Conservation (phyloP, 2,888 invertebrate genomes). For the Seira ritae region DNA sequence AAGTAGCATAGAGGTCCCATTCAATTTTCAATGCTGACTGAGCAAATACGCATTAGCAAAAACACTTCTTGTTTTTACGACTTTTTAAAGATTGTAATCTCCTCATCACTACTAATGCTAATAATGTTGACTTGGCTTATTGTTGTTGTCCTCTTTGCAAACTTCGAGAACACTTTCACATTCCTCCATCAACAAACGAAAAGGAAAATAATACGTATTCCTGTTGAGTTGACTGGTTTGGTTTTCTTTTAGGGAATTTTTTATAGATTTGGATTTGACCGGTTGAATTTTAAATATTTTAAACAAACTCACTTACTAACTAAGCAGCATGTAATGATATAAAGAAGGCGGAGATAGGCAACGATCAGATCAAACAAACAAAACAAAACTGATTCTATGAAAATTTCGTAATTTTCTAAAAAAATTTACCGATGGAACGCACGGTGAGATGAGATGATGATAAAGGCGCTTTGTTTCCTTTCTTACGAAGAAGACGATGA, state of each 20-base stretch:
- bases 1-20: too few relatives aligned
- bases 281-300: slow-evolving; percentile 4
- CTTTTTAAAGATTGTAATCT: too few relatives aligned
- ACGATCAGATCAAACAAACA: neutral
- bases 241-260: slow-evolving; percentile 21
- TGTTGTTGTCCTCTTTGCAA: slow-evolving; percentile 21
- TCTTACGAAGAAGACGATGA: too few relatives aligned
- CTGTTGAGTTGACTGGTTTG: slow-evolving; percentile 54
- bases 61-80: too few relatives aligned
- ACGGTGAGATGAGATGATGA: too few relatives aligned
- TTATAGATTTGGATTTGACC: neutral
- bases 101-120: too few relatives aligned
- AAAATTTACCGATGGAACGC: too few relatives aligned
- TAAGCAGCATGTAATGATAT: neutral
- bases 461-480: too few relatives aligned
- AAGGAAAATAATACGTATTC: slow-evolving; percentile 26
- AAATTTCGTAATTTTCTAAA: too few relatives aligned
- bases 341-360: neutral
- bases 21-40: neutral
- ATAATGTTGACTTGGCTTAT: neutral
- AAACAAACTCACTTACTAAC: neutral
- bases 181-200: slow-evolving; percentile 21
- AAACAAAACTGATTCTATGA: neutral
- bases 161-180: slow-evolving; percentile 43
- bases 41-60: slow-evolving; percentile 3